These are phyloP conservation scores for Buteo buteo DNA, from an alignment of 2,113 vertebrate genomes.

Conservation along the genomic window DNA sequence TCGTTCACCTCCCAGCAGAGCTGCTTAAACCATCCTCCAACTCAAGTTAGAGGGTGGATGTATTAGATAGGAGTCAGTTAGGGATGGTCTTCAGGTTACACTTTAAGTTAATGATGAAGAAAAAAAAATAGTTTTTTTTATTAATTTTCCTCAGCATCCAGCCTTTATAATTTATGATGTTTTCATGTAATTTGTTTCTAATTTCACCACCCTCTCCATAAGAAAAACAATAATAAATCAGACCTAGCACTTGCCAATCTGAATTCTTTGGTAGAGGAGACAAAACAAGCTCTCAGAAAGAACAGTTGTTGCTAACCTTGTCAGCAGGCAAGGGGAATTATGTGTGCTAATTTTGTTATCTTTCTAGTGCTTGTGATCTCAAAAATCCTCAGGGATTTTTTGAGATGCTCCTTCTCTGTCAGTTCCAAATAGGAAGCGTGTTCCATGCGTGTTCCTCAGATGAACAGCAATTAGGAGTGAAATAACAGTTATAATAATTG, in stretches of 20 bases:
- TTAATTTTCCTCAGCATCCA: background rate
- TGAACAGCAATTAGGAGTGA: background rate
- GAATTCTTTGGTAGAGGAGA: background rate
- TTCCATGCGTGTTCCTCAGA: background rate
- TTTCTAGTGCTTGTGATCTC: constrained; percentile 1
- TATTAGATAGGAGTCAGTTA: background rate
- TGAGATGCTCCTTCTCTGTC: background rate
- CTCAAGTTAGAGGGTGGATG: background rate
- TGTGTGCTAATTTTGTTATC: background rate
- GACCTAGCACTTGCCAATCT: background rate
- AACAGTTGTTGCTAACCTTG: background rate
- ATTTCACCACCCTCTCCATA: background rate
- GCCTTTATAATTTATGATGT: background rate
- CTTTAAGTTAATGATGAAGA: background rate
- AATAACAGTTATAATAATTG: background rate
- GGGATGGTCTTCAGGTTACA: background rate
- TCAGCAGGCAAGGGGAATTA: background rate
- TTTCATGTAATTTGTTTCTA: background rate
- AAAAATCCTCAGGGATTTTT: background rate
- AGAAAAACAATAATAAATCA: background rate
- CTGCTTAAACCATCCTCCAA: background rate
- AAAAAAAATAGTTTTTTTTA: background rate
- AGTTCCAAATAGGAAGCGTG: background rate
- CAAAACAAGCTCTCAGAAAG: background rate
- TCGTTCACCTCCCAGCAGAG: background rate